phyloP scores from a whole-genome alignment of 2,113 vertebrate species.

The Nicator chloris region DNA sequence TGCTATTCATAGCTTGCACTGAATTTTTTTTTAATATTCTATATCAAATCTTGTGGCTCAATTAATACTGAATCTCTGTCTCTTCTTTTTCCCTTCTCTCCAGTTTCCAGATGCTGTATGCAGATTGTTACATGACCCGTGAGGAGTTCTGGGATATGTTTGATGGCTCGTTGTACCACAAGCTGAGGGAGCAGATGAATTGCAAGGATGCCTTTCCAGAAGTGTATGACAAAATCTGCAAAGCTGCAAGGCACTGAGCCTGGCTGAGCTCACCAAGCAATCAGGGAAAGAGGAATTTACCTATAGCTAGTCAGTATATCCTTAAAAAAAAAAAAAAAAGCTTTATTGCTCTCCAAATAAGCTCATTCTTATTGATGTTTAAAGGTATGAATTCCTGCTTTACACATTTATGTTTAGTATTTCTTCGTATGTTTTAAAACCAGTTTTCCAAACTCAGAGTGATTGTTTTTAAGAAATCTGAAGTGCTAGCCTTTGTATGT shows the following conservation, averaged over 20 bases:
- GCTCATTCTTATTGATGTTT: slow-evolving; percentile 47
- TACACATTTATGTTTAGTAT: slow-evolving; percentile 37
- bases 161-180: slow-evolving; percentile 89
- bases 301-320: slow-evolving; percentile 41
- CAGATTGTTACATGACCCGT: slow-evolving; percentile 94
- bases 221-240: slow-evolving; percentile 98
- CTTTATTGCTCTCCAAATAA: slow-evolving; percentile 66
- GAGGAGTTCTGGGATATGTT: slow-evolving; percentile 99
- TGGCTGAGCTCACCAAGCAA: slow-evolving; percentile 8
- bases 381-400: slow-evolving; percentile 51
- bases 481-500: slow-evolving; percentile 46
- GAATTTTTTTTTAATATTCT: neutral
- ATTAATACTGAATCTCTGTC: neutral
- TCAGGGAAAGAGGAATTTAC: slow-evolving; percentile 61
- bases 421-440: neutral
- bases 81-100: neutral
- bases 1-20: neutral
- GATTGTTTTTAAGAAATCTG: slow-evolving; percentile 40
- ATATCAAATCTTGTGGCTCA: neutral
- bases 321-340: slow-evolving; percentile 45
- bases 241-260: slow-evolving; percentile 91
- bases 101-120: slow-evolving; percentile 99
- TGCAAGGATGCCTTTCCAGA: slow-evolving; percentile 94
- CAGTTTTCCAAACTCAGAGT: slow-evolving; percentile 22
- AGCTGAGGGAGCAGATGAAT: slow-evolving; percentile 83